These are phyloP conservation scores for Tetramorium alpestre DNA, from an alignment of 1,140 invertebrate genomes.

Conservation along the genomic window DNA sequence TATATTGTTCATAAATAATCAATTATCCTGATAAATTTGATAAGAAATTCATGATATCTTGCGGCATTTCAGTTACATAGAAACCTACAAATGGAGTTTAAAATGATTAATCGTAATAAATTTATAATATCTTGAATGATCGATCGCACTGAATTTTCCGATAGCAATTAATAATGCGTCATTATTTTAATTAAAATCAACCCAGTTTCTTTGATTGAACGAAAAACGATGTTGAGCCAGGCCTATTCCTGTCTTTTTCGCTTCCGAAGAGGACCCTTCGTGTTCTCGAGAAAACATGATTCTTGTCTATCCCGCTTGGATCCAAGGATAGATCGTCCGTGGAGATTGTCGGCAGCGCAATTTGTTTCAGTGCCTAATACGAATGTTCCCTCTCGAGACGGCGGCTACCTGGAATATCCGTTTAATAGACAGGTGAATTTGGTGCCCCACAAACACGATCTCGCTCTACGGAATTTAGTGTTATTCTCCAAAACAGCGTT, in stretches of 20 bases:
- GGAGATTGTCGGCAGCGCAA: conserved; percentile 77
- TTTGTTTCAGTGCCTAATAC: conserved; percentile 81
- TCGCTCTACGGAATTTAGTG: neutral
- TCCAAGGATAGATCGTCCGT: conserved; percentile 79
- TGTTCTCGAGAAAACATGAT: conserved; percentile 78
- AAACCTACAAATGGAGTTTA: neutral
- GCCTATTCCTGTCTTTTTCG: conserved; percentile 9
- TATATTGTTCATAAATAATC: neutral
- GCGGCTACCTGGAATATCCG: conserved; percentile 67
- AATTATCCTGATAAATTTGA: neutral
- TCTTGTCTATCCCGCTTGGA: conserved; percentile 76
- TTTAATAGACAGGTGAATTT: conserved; percentile 59
- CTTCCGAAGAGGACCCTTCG: conserved; percentile 9
- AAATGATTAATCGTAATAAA: neutral
- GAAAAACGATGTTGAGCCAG: conserved; percentile 23
- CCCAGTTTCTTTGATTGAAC: conserved; percentile 50
- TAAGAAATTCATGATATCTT: neutral
- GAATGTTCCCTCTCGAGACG: conserved; percentile 74
- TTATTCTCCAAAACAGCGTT: neutral
- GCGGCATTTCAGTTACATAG: neutral
- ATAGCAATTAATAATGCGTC: conserved; percentile 62
- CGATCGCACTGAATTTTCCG: conserved; percentile 35
- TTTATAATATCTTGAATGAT: neutral
- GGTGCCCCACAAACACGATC: conserved; percentile 47
- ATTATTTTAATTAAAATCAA: conserved; percentile 43